Conservation (phyloP, 2,888 invertebrate species). For the Drosophila falleni region DNA sequence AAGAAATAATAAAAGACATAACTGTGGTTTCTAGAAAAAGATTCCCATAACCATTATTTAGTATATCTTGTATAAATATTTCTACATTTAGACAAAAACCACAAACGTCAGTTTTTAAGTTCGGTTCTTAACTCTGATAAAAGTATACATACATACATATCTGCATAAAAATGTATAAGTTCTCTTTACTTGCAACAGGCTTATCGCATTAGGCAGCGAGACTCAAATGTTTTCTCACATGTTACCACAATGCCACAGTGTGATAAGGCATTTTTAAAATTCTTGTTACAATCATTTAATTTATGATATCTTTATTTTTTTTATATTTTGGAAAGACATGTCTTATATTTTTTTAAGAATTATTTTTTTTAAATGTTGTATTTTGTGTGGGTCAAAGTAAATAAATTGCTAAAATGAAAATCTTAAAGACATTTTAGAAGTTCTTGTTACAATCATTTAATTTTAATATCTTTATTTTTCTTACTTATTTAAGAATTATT, state of each 20-base stretch:
- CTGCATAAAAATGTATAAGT: not conserved
- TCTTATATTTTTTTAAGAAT: not conserved
- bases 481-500: not conserved
- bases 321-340: not conserved
- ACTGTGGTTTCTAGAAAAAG: slow-evolving; percentile 16
- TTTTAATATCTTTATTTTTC: not conserved
- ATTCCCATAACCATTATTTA: not conserved
- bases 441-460: not conserved
- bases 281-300: not conserved
- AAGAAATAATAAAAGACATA: not conserved
- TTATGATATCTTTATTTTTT: not conserved
- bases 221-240: slow-evolving; percentile 22
- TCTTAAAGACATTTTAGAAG: not conserved
- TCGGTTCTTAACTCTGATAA: not conserved
- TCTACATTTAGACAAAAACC: not conserved
- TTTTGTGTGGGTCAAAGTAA: too few relatives aligned
- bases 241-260: slow-evolving; percentile 11
- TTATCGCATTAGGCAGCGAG: slow-evolving; percentile 5
- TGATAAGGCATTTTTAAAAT: not conserved
- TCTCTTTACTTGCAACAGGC: slow-evolving; percentile 2
- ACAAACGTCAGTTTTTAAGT: slow-evolving; percentile 9
- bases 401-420: too few relatives aligned
- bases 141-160: not conserved
- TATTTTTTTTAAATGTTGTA: not conserved
- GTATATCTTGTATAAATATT: not conserved